These are phyloP conservation scores for Sebastes fasciatus DNA, from an alignment of 2,113 vertebrate species.

Conservation along the genomic window DNA sequence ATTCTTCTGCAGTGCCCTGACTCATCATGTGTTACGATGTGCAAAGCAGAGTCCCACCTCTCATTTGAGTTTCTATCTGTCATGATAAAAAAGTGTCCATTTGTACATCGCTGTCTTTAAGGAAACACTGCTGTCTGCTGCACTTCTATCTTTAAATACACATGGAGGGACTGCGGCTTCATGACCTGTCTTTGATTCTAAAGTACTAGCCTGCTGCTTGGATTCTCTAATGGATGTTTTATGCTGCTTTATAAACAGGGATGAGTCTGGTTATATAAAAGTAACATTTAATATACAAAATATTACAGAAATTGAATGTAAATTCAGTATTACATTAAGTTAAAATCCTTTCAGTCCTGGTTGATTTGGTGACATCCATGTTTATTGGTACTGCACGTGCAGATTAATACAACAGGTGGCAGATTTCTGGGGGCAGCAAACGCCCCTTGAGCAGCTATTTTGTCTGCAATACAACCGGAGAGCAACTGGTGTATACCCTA, in stretches of 20 bases:
- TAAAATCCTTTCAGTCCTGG: background rate
- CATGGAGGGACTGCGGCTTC: background rate
- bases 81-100: background rate
- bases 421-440: background rate
- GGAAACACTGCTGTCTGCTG: background rate
- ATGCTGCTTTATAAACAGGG: background rate
- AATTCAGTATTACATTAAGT: background rate
- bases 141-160: background rate
- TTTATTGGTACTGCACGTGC: background rate
- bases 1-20: conserved; percentile 43
- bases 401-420: background rate
- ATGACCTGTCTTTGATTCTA: background rate
- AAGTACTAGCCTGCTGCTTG: background rate
- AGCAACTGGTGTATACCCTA: background rate
- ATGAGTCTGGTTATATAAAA: background rate
- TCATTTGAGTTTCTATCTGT: conserved; percentile 25
- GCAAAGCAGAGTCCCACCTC: conserved; percentile 13
- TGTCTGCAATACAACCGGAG: background rate
- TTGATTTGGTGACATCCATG: background rate
- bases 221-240: background rate
- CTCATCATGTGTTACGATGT: conserved; percentile 44
- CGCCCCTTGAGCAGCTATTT: background rate
- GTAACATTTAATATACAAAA: background rate
- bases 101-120: conserved; percentile 1
- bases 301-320: background rate